Conservation (phyloP, 2,888 invertebrate genomes). For the Eurytoma adleriae region DNA sequence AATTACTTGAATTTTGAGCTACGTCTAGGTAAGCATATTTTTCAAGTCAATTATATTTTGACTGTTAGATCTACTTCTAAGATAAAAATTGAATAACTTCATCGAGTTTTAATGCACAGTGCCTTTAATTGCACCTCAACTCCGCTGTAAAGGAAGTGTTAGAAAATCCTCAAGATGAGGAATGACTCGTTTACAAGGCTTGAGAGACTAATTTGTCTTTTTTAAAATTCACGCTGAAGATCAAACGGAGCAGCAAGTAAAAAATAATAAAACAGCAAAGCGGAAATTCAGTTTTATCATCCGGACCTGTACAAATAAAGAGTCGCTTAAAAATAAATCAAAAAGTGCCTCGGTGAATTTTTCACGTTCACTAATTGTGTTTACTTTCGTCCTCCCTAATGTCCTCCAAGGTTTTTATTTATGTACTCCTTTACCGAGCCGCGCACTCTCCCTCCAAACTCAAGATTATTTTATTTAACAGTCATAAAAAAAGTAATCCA, state of each 20-base stretch:
- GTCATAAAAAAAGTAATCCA: too few relatives aligned
- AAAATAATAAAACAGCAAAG: not conserved
- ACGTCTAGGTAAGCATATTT: too few relatives aligned
- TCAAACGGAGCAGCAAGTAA: not conserved
- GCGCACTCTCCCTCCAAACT: too few relatives aligned
- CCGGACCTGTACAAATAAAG: not conserved
- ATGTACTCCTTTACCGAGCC: too few relatives aligned
- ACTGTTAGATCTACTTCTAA: too few relatives aligned
- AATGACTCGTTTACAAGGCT: slow-evolving; percentile 6
- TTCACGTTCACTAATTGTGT: not conserved
- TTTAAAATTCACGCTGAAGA: not conserved
- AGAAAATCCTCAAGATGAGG: slow-evolving; percentile 13
- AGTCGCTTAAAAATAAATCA: not conserved
- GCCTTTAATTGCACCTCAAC: not conserved
- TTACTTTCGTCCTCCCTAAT: not conserved
- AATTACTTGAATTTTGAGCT: too few relatives aligned
- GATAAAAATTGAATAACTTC: too few relatives aligned
- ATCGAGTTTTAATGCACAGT: not conserved
- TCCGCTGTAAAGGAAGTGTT: not conserved
- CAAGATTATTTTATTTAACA: too few relatives aligned
- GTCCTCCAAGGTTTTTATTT: not conserved
- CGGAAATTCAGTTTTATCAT: not conserved
- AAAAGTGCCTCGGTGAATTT: not conserved
- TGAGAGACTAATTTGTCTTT: slow-evolving; percentile 37
- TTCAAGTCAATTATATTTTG: too few relatives aligned